Base-by-base conservation (phyloP, 1,140 invertebrate genomes). In the Meloidogyne hapla region DNA sequence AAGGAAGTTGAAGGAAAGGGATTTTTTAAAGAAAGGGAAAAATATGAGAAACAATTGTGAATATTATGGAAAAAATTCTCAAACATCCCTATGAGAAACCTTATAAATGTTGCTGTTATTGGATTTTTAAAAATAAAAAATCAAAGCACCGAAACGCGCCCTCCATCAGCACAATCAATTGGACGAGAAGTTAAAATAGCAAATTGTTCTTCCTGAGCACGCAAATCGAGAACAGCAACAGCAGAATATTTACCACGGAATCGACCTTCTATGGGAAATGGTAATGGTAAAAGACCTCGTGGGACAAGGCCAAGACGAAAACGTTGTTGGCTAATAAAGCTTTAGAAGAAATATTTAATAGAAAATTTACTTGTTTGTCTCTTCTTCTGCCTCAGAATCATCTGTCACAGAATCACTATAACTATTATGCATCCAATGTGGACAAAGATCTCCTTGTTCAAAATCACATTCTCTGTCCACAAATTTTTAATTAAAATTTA, bases 91-190 rank as follows among this genome's bases (percentile, higher is more conserved):
- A n/a, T n/a, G n/a, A n/a, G n/a, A n/a, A n/a, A n/a, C n/a, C n/a
- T n/a, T n/a, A n/a, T n/a, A n/a, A n/a, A n/a, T n/a, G n/a, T n/a
- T n/a, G n/a, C n/a, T n/a, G n/a, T n/a, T n/a, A n/a, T n/a, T n/a
- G n/a, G 6, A 28, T 15, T 73, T 48, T 33, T 48, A 23, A n/a
- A 15, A 61, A 61, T 5, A 9, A 1, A 40, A 26, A 64, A n/a
- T n/a, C n/a, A 72, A 33, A 25, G 13, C 0, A 80, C 79, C 72
- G 69, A 77, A 38, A 80, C 42, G n/a, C 79, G 77, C 4, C 79
- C 79, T 8, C 77, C 68, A 23, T 80, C 72, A 12, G 81, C 80
- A 72, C 79, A 80, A 28, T 78, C 28, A 72, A 83, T 74, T 25
- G 74, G 48, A 45, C 79, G 62, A 10, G 79, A 80, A 42, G 68